Evolutionary conservation across 2,888 invertebrate species (phyloP).

Genomic region (Sclerodermus sp.): DNA sequence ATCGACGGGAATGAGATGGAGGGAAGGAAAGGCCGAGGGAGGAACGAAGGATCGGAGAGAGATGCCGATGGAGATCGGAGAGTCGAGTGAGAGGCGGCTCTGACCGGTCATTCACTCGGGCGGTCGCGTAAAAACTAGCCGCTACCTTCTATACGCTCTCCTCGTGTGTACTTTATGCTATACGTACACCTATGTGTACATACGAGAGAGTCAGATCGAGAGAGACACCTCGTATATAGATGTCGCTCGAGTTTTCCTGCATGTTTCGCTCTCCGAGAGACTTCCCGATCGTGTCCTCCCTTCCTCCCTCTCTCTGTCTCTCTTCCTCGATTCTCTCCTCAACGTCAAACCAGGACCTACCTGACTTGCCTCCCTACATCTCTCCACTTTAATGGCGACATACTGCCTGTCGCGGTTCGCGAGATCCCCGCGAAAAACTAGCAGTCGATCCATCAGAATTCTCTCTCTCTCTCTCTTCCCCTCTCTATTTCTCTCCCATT

Average conservation of each 20-base stretch:
- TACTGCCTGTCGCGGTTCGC: too few relatives aligned
- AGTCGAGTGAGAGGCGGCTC: constrained; percentile 46
- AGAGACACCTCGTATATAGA: background rate
- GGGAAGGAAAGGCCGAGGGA: background rate
- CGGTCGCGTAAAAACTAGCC: constrained; percentile 39
- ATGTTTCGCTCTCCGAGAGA: too few relatives aligned
- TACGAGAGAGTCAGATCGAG: background rate
- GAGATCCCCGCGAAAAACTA: too few relatives aligned
- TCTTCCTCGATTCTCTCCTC: too few relatives aligned
- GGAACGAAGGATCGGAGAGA: constrained; percentile 7
- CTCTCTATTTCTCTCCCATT: too few relatives aligned
- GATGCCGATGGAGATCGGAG: constrained; percentile 18
- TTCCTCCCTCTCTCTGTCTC: too few relatives aligned
- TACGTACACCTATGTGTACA: constrained; percentile 9
- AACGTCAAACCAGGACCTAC: too few relatives aligned
- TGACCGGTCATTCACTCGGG: constrained; percentile 50
- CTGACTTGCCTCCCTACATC: too few relatives aligned
- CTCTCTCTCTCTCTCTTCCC: too few relatives aligned
- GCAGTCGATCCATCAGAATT: too few relatives aligned
- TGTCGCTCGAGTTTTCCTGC: constrained; percentile 3
- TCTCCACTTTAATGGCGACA: too few relatives aligned
- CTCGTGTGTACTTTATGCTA: constrained; percentile 26
- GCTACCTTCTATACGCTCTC: constrained; percentile 5
- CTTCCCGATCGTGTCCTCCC: background rate
- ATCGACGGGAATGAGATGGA: constrained; percentile 15